Conservation (phyloP, 2,797 vertebrate species). For the Pseudochaenichthys georgianus region DNA sequence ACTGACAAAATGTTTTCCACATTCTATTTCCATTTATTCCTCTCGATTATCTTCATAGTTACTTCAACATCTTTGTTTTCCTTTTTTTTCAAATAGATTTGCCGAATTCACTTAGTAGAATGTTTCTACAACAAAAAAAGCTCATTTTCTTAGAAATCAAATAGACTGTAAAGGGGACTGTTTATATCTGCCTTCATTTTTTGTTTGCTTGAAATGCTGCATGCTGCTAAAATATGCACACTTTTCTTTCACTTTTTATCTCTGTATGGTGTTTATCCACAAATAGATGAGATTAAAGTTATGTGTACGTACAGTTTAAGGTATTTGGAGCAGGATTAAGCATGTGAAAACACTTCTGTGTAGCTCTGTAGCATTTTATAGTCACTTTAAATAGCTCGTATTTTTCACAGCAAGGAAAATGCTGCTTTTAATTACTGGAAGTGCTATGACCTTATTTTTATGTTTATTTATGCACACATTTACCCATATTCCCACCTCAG, state of each 20-base stretch:
- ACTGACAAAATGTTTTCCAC: background rate
- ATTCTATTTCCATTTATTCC: constrained; percentile 10
- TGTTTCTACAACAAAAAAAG: constrained; percentile 11
- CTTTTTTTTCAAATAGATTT: constrained; percentile 29
- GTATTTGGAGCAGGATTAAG: constrained; percentile 33
- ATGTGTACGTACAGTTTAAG: constrained; percentile 27
- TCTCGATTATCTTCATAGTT: constrained; percentile 15
- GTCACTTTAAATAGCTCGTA: constrained; percentile 27
- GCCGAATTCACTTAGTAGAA: background rate
- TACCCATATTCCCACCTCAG: constrained; percentile 11
- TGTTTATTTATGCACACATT: constrained; percentile 4
- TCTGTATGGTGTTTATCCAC: constrained; percentile 30
- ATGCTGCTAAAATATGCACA: no score
- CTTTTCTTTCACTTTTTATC: constrained; percentile 3
- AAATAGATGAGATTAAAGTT: constrained; percentile 21
- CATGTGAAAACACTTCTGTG: constrained; percentile 11
- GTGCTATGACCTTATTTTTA: background rate
- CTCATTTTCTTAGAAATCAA: constrained; percentile 20
- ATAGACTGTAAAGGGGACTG: background rate
- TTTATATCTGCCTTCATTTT: constrained; percentile 9
- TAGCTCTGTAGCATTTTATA: constrained; percentile 18
- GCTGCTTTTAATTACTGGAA: constrained; percentile 21
- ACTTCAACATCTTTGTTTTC: constrained; percentile 27
- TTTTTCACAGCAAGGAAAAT: constrained; percentile 27
- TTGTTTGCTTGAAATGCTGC: background rate